Evolutionary conservation across 1,140 invertebrate genomes (phyloP).

Genomic region (Bombus pyrosoma): DNA sequence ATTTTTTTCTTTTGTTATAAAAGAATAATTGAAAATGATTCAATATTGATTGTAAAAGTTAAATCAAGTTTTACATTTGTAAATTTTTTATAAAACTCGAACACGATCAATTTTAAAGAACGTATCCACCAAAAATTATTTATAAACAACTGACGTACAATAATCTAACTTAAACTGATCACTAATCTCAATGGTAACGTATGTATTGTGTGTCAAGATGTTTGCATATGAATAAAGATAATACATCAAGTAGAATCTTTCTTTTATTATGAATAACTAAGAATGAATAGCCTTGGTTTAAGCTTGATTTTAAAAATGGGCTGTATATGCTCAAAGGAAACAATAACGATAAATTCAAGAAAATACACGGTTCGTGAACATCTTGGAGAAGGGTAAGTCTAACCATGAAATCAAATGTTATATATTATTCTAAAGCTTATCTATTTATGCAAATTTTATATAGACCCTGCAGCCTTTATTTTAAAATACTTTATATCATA

Average conservation of each 20-base stretch:
- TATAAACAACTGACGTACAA: conserved; percentile 29
- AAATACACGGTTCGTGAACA: conserved; percentile 88
- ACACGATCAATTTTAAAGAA: not conserved
- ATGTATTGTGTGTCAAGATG: conserved; percentile 38
- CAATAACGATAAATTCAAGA: conserved; percentile 87
- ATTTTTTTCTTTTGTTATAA: not conserved
- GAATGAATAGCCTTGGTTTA: conserved; percentile 88
- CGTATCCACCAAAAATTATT: conserved; percentile 5
- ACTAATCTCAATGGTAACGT: not conserved
- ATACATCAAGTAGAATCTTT: not conserved
- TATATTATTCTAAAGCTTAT: not conserved
- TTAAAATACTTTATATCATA: not conserved
- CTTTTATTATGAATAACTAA: conserved; percentile 34
- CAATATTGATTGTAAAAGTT: not conserved
- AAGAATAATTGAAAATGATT: not conserved
- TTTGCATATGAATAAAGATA: conserved; percentile 16
- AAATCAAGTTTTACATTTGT: not conserved
- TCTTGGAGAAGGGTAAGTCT: conserved; percentile 90
- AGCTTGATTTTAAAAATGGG: conserved; percentile 89
- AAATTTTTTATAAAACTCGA: not conserved
- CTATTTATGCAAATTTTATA: not conserved
- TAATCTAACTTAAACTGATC: conserved; percentile 12
- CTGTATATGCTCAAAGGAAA: conserved; percentile 90
- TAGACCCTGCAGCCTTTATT: not conserved
- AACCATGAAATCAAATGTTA: conserved; percentile 26